Evolutionary conservation across 2,113 vertebrate species (phyloP), one percentile per base, ranked within the genome.

Genomic region (Tiliqua scincoides): DNA sequence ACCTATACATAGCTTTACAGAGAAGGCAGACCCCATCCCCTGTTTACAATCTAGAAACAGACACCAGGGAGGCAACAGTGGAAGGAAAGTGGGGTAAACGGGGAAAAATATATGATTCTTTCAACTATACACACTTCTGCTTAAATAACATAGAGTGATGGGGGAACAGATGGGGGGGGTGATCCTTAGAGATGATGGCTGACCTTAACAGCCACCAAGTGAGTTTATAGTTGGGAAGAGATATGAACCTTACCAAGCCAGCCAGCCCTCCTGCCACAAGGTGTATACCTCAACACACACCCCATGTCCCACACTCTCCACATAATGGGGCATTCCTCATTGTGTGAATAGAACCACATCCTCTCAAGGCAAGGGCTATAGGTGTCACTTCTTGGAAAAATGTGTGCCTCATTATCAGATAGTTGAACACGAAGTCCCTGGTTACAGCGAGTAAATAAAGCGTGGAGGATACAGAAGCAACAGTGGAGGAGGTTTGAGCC

Each of bases 401-500:
- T 14, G 48, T 74, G 70, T 3, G 11, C 43, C 62, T 84, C 82
- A 48, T 65, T 57, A 80, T 67, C 30, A 27, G 76, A 74, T 79
- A 84, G 76, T 37, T 74, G 9, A 84, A 52, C 0, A 78, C 57
- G 79, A 82, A 65, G 70, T 85, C 59, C 83, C 67, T 74, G 1
- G 23, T 59, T 61, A 78, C 7, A 0, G 76, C 0, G 5, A 32
- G 57, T 89, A 62, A 81, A 30, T 1, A 85, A 9, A 89, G 89
- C 84, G 0, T 3, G 1, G 75, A 32, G 70, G 89, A 87, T 62
- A 74, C 76, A 25, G 83, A 76, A 85, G 11, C 1, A 1, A 0
- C 1, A 0, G 0, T 3, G 71, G 59, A 86, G 86, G 90, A 91
- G 80, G 80, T 10, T 90, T 62, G 54, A 86, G 75, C 91, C 78